phyloP scores from a whole-genome alignment of 2,888 invertebrate species.

The Aphodius granarius region DNA sequence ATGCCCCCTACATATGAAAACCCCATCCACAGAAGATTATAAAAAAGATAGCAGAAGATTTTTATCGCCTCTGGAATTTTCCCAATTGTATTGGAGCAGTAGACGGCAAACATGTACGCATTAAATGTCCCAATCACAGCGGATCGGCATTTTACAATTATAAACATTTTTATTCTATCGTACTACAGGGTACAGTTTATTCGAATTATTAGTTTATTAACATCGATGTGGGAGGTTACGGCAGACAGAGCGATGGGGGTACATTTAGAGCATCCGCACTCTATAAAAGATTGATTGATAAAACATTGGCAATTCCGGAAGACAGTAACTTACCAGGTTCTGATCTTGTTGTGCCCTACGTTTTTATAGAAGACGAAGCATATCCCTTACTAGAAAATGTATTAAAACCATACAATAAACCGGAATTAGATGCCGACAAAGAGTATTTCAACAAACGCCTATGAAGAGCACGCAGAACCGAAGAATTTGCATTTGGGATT shows the following conservation, averaged over 20 bases:
- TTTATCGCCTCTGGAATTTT: conserved; percentile 7
- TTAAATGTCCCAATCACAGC: conserved; percentile 24
- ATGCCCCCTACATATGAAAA: conserved; percentile 1
- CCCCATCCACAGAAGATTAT: conserved; percentile 5
- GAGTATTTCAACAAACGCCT: conserved; percentile 7
- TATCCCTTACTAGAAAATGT: conserved; percentile 2
- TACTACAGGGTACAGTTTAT: conserved; percentile 10
- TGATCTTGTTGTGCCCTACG: conserved; percentile 9
- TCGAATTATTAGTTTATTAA: conserved; percentile 12
- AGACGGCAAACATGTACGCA: conserved; percentile 27
- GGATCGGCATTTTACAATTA: conserved; percentile 27
- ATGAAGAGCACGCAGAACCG: conserved; percentile 3
- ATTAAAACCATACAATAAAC: neutral
- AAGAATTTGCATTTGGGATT: conserved; percentile 18
- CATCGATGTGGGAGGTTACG: conserved; percentile 11
- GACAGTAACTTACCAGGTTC: conserved; percentile 23
- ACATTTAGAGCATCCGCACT: conserved; percentile 25
- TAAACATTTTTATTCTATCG: conserved; percentile 15
- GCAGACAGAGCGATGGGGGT: conserved; percentile 24
- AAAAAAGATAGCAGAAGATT: neutral
- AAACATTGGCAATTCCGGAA: conserved; percentile 26
- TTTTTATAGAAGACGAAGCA: conserved; percentile 10
- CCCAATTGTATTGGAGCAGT: conserved; percentile 26
- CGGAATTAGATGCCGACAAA: neutral
- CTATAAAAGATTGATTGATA: conserved; percentile 15